Percentiles rank a stretch among this genome's conserved stretches.
Evolutionary conservation across 1,140 invertebrate species (phyloP).

Genomic region (Atopsyche davidsoni): DNA sequence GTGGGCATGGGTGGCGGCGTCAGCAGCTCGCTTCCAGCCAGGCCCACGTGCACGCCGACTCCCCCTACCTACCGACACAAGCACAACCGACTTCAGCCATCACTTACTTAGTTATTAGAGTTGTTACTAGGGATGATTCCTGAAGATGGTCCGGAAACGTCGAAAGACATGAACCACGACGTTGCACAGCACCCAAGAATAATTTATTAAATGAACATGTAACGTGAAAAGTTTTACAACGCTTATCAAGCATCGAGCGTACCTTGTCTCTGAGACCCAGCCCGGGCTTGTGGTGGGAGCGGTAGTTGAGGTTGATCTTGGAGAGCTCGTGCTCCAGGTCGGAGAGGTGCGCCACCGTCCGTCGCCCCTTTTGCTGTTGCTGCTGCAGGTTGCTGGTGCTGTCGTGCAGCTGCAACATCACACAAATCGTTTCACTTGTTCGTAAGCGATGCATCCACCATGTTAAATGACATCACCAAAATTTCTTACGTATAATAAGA

Average conservation of each 20-base stretch:
- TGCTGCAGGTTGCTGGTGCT: slow-evolving; percentile 9
- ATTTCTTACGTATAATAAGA: too few species aligned
- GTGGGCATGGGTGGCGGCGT: slow-evolving; percentile 23
- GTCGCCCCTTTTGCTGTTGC: slow-evolving; percentile 29
- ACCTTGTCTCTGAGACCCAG: slow-evolving; percentile 36
- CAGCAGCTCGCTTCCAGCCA: slow-evolving; percentile 22
- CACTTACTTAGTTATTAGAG: too few species aligned
- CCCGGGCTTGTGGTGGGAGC: slow-evolving; percentile 36
- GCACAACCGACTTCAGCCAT: background rate
- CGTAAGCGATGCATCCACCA: too few species aligned
- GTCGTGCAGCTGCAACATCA: slow-evolving; percentile 20
- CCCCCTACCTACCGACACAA: slow-evolving; percentile 16
- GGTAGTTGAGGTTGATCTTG: slow-evolving; percentile 47
- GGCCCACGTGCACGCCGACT: slow-evolving; percentile 15
- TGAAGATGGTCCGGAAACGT: background rate
- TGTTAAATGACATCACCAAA: too few species aligned
- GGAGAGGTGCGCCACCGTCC: slow-evolving; percentile 40
- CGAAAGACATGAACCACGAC: background rate
- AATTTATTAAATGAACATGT: slow-evolving; percentile 3
- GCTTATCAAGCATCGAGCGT: background rate
- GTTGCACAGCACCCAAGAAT: background rate
- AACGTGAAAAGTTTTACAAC: background rate
- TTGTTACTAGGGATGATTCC: too few species aligned
- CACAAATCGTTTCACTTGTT: background rate
- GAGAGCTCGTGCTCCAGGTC: slow-evolving; percentile 46